Base-by-base conservation (phyloP, 2,888 invertebrate genomes). In the Cheilosia urbana region DNA sequence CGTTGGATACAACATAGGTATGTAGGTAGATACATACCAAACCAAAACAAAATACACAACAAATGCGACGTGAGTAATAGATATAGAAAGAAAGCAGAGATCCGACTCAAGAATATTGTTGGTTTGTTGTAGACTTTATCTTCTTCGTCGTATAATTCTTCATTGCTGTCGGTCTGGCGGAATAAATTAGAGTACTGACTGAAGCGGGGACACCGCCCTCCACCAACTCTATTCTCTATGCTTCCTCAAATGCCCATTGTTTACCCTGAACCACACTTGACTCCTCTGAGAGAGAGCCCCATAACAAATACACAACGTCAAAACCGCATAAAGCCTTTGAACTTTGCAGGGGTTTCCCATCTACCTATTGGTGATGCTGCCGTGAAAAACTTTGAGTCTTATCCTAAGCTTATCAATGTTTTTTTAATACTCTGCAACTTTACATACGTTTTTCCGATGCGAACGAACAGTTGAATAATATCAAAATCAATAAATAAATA, bases 291-390 rank as follows among this genome's bases (percentile, higher is more conserved):
- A 19, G 21, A n/a, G 9, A 30, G 2, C 24, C 2, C 27, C 27
- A 77, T 75, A 51, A n/a, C 47, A 78, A 69, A 63, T 13, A 65
- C 15, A 45, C 40, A 69, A 63, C 37, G 0, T 55, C 15, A 55
- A 57, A 53, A 58, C 45, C 49, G 45, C 68, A 37, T 17, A 60
- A 83, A 72, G 72, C 62, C 82, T 83, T 83, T 83, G 78, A 83
- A 83, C 82, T 77, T 62, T 78, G 66, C 65, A 60, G 21, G 45
- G 71, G 19, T 65, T 72, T 76, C 55, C 13, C 34, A 30, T 45
- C 47, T 53, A 30, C 37, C 47, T 53, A 34, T 27, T 55, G 37
- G 15, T 27, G 13, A 19, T 45, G 30, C 49, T 11, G 53, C 60
- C 58, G 51, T n/a, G 62, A 66, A 30, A 55, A 80, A 68, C 40